Conservation (phyloP, 2,113 vertebrate genomes). For the Seriola rivoliana region DNA sequence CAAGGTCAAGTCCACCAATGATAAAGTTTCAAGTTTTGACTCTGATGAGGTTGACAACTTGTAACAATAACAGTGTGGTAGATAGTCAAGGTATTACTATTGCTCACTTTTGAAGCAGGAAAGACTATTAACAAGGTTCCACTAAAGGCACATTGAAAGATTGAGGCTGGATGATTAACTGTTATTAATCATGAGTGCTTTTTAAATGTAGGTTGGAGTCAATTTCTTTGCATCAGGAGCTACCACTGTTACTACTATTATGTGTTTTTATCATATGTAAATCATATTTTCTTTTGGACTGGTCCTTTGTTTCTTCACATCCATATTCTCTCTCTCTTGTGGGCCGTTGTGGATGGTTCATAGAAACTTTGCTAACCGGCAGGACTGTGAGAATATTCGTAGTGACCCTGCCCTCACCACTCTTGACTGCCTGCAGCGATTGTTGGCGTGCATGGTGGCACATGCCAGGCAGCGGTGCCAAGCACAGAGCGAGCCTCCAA, state of each 20-base stretch:
- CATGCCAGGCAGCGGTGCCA: slow-evolving; percentile 50
- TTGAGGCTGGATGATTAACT: too few relatives aligned
- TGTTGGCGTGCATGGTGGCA: slow-evolving; percentile 48
- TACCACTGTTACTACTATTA: background rate
- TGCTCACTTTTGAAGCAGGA: background rate
- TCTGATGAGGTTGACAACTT: background rate
- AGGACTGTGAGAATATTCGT: slow-evolving; percentile 31
- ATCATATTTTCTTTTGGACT: background rate
- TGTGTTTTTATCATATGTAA: background rate
- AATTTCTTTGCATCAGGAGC: background rate
- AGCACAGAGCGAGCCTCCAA: slow-evolving; percentile 42
- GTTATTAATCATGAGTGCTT: too few relatives aligned
- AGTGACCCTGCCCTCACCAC: slow-evolving; percentile 31
- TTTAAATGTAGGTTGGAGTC: background rate
- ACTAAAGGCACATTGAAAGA: background rate
- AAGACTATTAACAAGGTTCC: background rate
- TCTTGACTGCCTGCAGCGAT: slow-evolving; percentile 31
- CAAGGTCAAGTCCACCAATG: background rate
- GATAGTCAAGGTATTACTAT: background rate
- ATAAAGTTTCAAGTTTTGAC: background rate
- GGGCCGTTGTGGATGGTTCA: background rate
- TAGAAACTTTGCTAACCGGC: background rate
- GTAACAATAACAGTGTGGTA: background rate
- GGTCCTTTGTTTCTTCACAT: background rate
- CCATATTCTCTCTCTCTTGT: too few relatives aligned